A percentile compares a stretch with the other conserved stretches of the same genome.
phyloP scores from a whole-genome alignment of 1,140 invertebrate species.

The Drosophila lowei region DNA sequence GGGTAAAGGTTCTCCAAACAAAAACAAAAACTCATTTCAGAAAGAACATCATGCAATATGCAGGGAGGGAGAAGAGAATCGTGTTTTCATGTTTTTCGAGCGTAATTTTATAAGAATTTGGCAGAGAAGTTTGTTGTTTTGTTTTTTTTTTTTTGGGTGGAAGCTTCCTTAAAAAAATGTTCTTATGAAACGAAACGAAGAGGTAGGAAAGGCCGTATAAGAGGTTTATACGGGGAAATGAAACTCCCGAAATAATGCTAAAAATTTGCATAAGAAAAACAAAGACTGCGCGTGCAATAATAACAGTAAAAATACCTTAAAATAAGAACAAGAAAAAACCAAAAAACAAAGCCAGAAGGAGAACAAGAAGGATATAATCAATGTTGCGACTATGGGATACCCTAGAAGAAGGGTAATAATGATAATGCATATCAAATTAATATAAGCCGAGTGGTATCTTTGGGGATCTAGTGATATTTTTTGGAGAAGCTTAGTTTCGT shows the following conservation, averaged over 20 bases:
- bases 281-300: slow-evolving; percentile 41
- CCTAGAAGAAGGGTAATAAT: too few species aligned
- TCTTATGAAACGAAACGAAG: slow-evolving; percentile 2
- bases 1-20: neutral
- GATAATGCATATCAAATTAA: too few species aligned
- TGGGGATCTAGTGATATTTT: too few species aligned
- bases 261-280: slow-evolving; percentile 58
- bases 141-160: neutral
- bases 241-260: slow-evolving; percentile 24
- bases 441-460: too few species aligned
- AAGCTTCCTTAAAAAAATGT: slow-evolving; percentile 1
- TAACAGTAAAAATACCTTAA: slow-evolving; percentile 69
- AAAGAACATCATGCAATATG: slow-evolving; percentile 6
- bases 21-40: neutral
- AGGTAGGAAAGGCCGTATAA: slow-evolving; percentile 1
- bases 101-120: slow-evolving; percentile 24
- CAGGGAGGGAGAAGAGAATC: neutral
- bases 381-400: too few species aligned
- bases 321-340: slow-evolving; percentile 48
- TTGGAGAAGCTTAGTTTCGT: too few species aligned
- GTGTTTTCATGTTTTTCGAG: slow-evolving; percentile 21
- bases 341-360: slow-evolving; percentile 14
- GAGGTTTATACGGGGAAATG: slow-evolving; percentile 7
- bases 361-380: neutral
- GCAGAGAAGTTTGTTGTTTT: slow-evolving; percentile 1